Evolutionary conservation across 1,140 invertebrate species (phyloP).

Genomic region (Drosophila lowei): DNA sequence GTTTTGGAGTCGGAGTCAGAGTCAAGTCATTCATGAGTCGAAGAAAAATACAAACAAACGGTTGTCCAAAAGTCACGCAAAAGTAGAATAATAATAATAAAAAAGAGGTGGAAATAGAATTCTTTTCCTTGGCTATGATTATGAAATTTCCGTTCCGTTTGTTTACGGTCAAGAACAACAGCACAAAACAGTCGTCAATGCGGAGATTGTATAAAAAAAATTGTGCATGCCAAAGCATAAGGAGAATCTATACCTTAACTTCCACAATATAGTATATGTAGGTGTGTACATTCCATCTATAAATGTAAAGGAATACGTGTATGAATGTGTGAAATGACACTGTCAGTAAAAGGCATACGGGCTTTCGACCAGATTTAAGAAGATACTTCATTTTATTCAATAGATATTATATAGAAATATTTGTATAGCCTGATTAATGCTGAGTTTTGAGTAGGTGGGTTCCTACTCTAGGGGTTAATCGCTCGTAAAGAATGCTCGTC

Average conservation of each 20-base stretch:
- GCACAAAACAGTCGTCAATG: slow-evolving; percentile 30
- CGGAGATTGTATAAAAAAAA: slow-evolving; percentile 33
- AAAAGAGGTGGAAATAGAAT: slow-evolving; percentile 44
- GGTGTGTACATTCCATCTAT: not conserved
- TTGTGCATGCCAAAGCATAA: slow-evolving; percentile 41
- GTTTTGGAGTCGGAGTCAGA: slow-evolving; percentile 27
- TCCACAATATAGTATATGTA: not conserved
- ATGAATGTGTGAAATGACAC: no score
- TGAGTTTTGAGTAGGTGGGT: no score
- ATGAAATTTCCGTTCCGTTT: slow-evolving; percentile 73
- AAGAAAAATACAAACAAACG: slow-evolving; percentile 25
- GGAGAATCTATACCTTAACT: slow-evolving; percentile 15
- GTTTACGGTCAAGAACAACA: slow-evolving; percentile 29
- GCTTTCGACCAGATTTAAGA: no score
- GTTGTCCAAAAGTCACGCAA: slow-evolving; percentile 34
- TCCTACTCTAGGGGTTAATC: no score
- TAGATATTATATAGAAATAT: not conserved
- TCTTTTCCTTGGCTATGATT: slow-evolving; percentile 60
- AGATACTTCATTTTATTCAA: not conserved
- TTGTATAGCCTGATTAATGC: no score
- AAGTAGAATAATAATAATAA: not conserved
- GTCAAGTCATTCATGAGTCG: slow-evolving; percentile 63
- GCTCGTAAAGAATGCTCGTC: no score
- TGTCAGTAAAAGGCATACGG: not conserved
- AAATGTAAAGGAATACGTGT: no score